Evolutionary conservation across 2,888 invertebrate species (phyloP), one percentile per base, ranked within the genome.

Genomic region (Lepetodrilus schrolli): DNA sequence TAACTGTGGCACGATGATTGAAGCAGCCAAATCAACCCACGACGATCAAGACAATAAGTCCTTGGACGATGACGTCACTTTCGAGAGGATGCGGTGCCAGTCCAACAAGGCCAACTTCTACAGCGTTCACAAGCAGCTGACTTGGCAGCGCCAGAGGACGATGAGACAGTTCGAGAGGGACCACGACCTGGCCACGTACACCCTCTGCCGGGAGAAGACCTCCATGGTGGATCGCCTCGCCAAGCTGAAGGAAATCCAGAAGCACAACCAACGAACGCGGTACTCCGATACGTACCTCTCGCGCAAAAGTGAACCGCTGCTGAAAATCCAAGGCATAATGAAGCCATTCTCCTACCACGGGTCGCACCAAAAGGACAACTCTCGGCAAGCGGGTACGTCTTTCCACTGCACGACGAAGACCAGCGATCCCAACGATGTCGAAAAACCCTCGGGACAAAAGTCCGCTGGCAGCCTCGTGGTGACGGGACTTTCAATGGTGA

Each of bases 41-140:
- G 68, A 43, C 38, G 10, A 43, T 21, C 5, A 68, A 73, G 50
- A 51, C 49, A 47, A 43, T n/a, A n/a, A n/a, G n/a, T 75, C 82
- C 8, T 66, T 84, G 34, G 84, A 84, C 23, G 78, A 81, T 72
- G 84, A 84, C 36, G 82, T 84, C 36, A 80, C 81, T 17, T 84
- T 79, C 69, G 81, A 84, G 65, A 74, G 80, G 2, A 80, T 84
- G 13, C 78, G 80, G 43, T 79, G 78, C 68, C 49, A 81, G 49
- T 83, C 82, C 8, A 75, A 78, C n/a, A 71, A 80, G 7, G 80
- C 83, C 1, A 72, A 78, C 13, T 81, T 83, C 49, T 82, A 80
- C 71, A 81, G 82, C 70, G 76, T 77, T 0, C 82, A 84, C 70
- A 70, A 80, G 49, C 78, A 80, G 38, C 74, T 84, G 37, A 80